Evolutionary conservation across 2,113 vertebrate species (phyloP), one percentile per base, ranked within the genome.

Genomic region (Rhinoderma darwinii): DNA sequence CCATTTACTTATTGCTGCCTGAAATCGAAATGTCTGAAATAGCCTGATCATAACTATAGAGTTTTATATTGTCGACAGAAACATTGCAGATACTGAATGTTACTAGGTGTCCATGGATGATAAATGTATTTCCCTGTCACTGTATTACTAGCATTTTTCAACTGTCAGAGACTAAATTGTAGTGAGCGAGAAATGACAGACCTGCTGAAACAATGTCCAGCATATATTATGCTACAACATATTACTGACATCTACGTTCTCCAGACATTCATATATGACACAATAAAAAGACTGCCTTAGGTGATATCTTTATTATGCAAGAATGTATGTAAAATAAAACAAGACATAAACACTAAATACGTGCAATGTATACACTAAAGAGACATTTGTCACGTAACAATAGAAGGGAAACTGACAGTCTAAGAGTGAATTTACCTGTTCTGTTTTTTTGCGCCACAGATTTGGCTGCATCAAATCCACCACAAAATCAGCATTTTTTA

Each of bases 161-260:
- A 27, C 78, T 81, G 78, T 81, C 78, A 81, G 61, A 81, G 78
- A n/a, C 78, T 61, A 59, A 61, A 25, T 61, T n/a, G 35, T 63
- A 39, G 30, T n/a, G 78, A 37, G 32, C 22, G 9, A 51, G 11
- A 81, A 81, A 81, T 81, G 54, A 81, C 22, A 25, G 54, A 35
- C 25, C 47, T 22, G 35, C 54, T 14, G 35, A 81, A 81, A 81
- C 78, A 81, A 56, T 81, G 78, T 41, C 35, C 35, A 25, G 8
- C 68, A 39, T 41, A 39, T 22, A 72, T 22, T 9, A 72, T 25
- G 68, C 37, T 41, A 39, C 37, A 72, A 41, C 68, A 72, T 72
- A 41, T 25, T 72, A 72, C 37, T 72, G 68, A 72, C 68, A 41
- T 72, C 35, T 72, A 25, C 41, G 35, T 72, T 41, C 68, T 25